Percentiles rank a stretch among this genome's conserved stretches.
phyloP scores from a whole-genome alignment of 92 coral and sea anemone genomes.

The Micromussa lordhowensis region DNA sequence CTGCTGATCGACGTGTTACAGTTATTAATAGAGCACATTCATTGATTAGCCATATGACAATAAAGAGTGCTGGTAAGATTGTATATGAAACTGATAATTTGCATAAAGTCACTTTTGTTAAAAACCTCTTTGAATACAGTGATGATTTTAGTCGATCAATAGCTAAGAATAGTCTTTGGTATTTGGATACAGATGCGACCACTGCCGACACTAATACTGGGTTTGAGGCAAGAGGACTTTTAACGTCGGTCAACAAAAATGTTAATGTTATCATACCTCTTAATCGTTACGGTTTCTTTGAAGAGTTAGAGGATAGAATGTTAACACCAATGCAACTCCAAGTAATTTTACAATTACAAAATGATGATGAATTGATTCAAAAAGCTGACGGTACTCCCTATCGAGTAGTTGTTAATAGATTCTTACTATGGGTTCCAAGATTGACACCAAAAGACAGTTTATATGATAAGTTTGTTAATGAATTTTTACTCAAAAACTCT shows the following conservation, averaged over 20 bases:
- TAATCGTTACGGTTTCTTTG: constrained; percentile 44
- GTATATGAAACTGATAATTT: constrained; percentile 11
- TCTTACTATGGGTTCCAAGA: too few relatives aligned
- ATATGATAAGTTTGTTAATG: background rate
- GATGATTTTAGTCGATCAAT: background rate
- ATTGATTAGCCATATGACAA: background rate
- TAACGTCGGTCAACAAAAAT: background rate
- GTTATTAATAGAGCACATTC: too few relatives aligned
- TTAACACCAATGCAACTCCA: constrained; percentile 19
- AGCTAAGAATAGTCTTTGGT: too few relatives aligned
- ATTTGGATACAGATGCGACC: constrained; percentile 2
- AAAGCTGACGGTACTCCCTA: constrained; percentile 2
- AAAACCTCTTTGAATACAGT: constrained; percentile 1
- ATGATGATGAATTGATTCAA: constrained; percentile 30
- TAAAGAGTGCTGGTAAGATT: background rate
- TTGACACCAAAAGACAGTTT: too few relatives aligned
- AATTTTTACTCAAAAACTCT: background rate
- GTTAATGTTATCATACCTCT: constrained; percentile 26
- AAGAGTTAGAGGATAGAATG: constrained; percentile 25
- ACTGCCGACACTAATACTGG: background rate
- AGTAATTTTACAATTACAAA: background rate
- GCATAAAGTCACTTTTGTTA: background rate
- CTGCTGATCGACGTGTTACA: background rate
- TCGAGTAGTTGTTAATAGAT: too few relatives aligned
- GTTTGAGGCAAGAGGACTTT: background rate